Base-by-base conservation (phyloP, 2,888 invertebrate species). In the Mylabris sibirica region DNA sequence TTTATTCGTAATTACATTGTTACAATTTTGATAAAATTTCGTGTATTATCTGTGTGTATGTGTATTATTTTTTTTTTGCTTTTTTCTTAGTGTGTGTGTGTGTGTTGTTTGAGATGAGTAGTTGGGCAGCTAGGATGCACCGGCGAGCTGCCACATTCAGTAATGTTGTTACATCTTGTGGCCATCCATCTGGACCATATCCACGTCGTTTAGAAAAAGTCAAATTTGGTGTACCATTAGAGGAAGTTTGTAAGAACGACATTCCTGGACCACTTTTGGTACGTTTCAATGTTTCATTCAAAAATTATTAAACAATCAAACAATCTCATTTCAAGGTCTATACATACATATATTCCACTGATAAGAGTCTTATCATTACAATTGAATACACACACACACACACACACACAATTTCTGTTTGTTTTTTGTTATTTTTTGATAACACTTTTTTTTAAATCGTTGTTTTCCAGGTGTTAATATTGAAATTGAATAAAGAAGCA, bases 401-500 rank as follows among this genome's bases (percentile, higher is more conserved):
- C n/a, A n/a, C n/a, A n/a, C n/a, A n/a, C n/a, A n/a, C n/a, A n/a
- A n/a, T n/a, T n/a, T n/a, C n/a, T n/a, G n/a, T n/a, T n/a, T n/a
- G 30, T 30, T 30, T 30, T 8, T 30, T n/a, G n/a, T 6, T 30
- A 30, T 30, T 6, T 30, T 30, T 6, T 8, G 3, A 30, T 30
- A 30, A 30, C 8, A 30, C 30, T 6, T 6, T 30, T 30, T 30
- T 30, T 8, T 8, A n/a, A 30, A 30, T 30, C 30, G 30, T 30
- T 30, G 8, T 30, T 30, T 82, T 85, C 70, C 81, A 94, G 94
- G 93, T 97, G 79, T 89, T 97, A 79, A 95, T 97, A 80, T 85
- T 98, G 76, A 97, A 97, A 86, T 87, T 97, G 73, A 97, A 97
- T 85, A 97, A 97, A 85, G 97, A 97, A 86, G 97, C 96, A 38